Evolutionary conservation across 2,113 vertebrate species (phyloP), one percentile per base, ranked within the genome.

Genomic region (Lates calcarifer): DNA sequence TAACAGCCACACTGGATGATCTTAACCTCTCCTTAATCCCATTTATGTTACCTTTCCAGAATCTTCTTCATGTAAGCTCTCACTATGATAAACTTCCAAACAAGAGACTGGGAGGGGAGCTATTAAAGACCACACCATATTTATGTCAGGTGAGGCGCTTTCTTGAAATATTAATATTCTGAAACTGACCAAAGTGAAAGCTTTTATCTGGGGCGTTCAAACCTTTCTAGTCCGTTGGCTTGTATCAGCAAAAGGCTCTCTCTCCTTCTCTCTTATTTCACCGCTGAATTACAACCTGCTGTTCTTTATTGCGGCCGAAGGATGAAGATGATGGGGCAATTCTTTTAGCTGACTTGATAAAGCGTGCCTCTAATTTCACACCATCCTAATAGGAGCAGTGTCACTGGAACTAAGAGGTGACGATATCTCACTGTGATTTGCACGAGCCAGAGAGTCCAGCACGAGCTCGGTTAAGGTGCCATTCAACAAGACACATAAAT

Each of bases 21-120:
- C 95, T 96, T 95, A 96, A 96, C 95, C 95, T 96, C 95, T 96
- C 95, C 95, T 96, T 96, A 95, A 97, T 96, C 91, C 96, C 94
- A 96, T 96, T 94, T 96, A 96, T 95, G 94, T 95, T 96, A 95
- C 93, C 94, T 97, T 96, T 96, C 95, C 92, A 94, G 95, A 95
- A 95, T 94, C 91, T 94, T 94, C 88, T 83, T 86, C 93, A 91
- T 90, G 91, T 45, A 90, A 91, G 90, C 88, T 92, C 95, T 95
- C 92, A 94, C 93, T 83, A 86, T 95, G 95, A 96, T 95, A 95
- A 96, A 96, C 95, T 95, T 92, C 92, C 94, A 95, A 95, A 95
- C 94, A 95, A 94, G 90, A 90, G 89, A 94, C 90, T 89, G 74
- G 82, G 85, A 86, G 87, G 78, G 76, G 82, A 86, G 94, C 92